phyloP scores from a whole-genome alignment of 64 coral and sea anemone species.

The Acropora tenuis region DNA sequence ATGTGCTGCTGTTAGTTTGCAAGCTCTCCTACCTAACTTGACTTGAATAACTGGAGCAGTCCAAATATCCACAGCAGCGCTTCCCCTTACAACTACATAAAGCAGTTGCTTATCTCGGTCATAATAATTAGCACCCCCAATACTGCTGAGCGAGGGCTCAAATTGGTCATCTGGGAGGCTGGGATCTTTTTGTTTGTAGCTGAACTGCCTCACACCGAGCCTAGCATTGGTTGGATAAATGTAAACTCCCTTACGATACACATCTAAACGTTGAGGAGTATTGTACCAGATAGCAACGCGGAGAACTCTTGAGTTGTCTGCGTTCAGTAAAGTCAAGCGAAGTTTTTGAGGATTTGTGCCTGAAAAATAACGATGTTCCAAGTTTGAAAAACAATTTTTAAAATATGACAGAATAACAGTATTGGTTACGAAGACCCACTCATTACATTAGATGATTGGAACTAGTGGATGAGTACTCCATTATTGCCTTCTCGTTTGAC shows the following conservation, averaged over 20 bases:
- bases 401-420: neutral
- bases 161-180: slow-evolving; percentile 72
- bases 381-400: neutral
- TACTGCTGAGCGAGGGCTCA: slow-evolving; percentile 56
- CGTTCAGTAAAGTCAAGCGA: slow-evolving; percentile 68
- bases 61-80: slow-evolving; percentile 63
- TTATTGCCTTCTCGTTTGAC: too few relatives aligned
- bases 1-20: neutral
- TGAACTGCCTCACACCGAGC: slow-evolving; percentile 31
- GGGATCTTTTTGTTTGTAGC: slow-evolving; percentile 65
- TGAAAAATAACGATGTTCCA: neutral
- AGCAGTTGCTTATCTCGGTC: slow-evolving; percentile 64
- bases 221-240: slow-evolving; percentile 70
- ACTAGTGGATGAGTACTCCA: too few relatives aligned
- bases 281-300: slow-evolving; percentile 73
- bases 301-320: slow-evolving; percentile 23
- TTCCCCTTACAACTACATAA: slow-evolving; percentile 67
- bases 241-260: slow-evolving; percentile 64
- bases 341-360: slow-evolving; percentile 74
- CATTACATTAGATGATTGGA: too few relatives aligned
- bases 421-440: too few relatives aligned
- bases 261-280: slow-evolving; percentile 69
- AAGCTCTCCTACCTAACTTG: slow-evolving; percentile 19
- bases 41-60: slow-evolving; percentile 77
- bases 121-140: slow-evolving; percentile 75